phyloP scores from a whole-genome alignment of 1,140 invertebrate species.

The Drosophila mayri region DNA sequence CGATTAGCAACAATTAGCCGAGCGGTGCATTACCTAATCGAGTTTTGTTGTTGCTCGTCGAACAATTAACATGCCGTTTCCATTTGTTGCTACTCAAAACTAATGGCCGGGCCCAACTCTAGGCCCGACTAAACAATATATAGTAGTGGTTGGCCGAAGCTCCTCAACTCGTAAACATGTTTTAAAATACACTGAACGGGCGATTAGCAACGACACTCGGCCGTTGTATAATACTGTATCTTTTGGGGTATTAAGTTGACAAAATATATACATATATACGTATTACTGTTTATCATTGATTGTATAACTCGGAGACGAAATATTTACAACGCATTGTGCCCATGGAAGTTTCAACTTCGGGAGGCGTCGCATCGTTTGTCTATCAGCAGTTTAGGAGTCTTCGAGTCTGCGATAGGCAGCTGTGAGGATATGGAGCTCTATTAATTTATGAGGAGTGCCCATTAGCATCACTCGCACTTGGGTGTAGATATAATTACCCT shows the following conservation, averaged over 20 bases:
- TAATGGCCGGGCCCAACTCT: slow-evolving; percentile 57
- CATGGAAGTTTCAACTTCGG: not conserved
- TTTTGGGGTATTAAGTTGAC: slow-evolving; percentile 24
- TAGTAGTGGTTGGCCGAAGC: not conserved
- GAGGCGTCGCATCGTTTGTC: slow-evolving; percentile 60
- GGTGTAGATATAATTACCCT: slow-evolving; percentile 3
- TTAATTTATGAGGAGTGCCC: slow-evolving; percentile 27
- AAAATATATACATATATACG: slow-evolving; percentile 41
- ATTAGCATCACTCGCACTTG: slow-evolving; percentile 59
- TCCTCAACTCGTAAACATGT: slow-evolving; percentile 59
- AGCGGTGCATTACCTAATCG: slow-evolving; percentile 75
- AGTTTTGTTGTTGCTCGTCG: slow-evolving; percentile 36
- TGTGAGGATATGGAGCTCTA: slow-evolving; percentile 15
- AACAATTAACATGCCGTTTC: slow-evolving; percentile 75
- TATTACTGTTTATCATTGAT: slow-evolving; percentile 64
- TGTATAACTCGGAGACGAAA: slow-evolving; percentile 63
- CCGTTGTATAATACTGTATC: slow-evolving; percentile 48
- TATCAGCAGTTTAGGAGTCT: slow-evolving; percentile 36
- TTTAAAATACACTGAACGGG: slow-evolving; percentile 53
- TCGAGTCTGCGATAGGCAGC: slow-evolving; percentile 25
- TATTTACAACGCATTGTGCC: slow-evolving; percentile 56
- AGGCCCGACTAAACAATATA: slow-evolving; percentile 10
- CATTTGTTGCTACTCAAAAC: slow-evolving; percentile 66
- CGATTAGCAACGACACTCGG: slow-evolving; percentile 48
- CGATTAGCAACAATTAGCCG: slow-evolving; percentile 79